These are phyloP conservation scores for Protomyctophum bolini DNA, from an alignment of 2,113 vertebrate genomes.

Conservation along the genomic window DNA sequence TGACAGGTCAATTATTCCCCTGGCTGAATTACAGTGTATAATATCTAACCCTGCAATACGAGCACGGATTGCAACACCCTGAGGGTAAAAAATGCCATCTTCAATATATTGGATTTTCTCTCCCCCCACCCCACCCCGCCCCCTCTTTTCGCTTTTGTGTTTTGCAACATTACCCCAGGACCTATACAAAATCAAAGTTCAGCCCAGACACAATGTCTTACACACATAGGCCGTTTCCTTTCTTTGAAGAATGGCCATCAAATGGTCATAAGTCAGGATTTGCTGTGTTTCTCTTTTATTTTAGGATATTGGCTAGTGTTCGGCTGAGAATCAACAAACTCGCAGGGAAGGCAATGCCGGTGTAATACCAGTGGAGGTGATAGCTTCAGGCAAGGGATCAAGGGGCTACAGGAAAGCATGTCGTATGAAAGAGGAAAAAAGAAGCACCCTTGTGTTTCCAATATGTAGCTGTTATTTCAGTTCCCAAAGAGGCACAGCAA, in stretches of 20 bases:
- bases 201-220: constrained; percentile 14
- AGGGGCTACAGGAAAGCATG: neutral
- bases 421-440: neutral
- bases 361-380: constrained; percentile 10
- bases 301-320: neutral
- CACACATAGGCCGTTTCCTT: constrained; percentile 9
- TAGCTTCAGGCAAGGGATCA: constrained; percentile 21
- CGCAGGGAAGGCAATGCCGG: neutral
- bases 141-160: neutral
- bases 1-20: constrained; percentile 78
- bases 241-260: constrained; percentile 14
- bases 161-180: constrained; percentile 3
- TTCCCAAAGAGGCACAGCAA: neutral
- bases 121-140: neutral
- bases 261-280: constrained; percentile 27
- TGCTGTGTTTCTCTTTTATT: constrained; percentile 9
- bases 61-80: constrained; percentile 62
- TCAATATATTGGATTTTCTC: constrained; percentile 49
- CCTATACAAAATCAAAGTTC: constrained; percentile 56
- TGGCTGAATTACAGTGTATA: constrained; percentile 74
- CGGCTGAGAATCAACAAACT: neutral
- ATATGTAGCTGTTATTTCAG: neutral
- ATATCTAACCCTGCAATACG: constrained; percentile 58
- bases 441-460: neutral
- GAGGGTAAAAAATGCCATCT: constrained; percentile 57